These are phyloP conservation scores for Xylota sylvarum DNA, from an alignment of 2,888 invertebrate species.

Conservation along the genomic window DNA sequence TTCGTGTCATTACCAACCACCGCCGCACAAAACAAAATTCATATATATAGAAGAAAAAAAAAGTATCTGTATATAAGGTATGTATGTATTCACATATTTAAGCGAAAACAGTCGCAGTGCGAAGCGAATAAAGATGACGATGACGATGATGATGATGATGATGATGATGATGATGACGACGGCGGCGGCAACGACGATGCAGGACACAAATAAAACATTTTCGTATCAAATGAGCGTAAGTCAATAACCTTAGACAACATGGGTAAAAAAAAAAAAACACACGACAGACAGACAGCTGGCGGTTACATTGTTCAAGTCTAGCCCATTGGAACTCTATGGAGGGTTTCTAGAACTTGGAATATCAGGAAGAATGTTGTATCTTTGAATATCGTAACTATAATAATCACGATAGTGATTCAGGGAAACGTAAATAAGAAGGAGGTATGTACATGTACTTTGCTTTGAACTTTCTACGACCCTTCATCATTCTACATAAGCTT, in stretches of 20 bases:
- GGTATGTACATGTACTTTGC: too few relatives aligned
- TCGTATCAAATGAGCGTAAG: constrained; percentile 54
- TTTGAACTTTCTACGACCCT: too few relatives aligned
- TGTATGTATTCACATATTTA: not conserved
- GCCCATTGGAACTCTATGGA: not conserved
- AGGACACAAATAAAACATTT: constrained; percentile 53
- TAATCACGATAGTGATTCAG: too few relatives aligned
- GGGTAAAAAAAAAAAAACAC: not conserved
- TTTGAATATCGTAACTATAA: too few relatives aligned
- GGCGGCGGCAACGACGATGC: constrained; percentile 6
- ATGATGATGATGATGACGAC: constrained; percentile 1
- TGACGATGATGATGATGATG: constrained; percentile 11
- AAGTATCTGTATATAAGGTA: not conserved
- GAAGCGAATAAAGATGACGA: constrained; percentile 15
- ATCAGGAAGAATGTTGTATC: not conserved
- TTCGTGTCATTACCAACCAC: constrained; percentile 39
- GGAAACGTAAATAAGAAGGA: too few relatives aligned
- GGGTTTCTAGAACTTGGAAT: not conserved
- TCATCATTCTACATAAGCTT: too few relatives aligned
- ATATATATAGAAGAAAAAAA: not conserved
- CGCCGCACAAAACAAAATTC: constrained; percentile 4
- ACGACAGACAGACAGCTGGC: constrained; percentile 40
- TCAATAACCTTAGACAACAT: constrained; percentile 63
- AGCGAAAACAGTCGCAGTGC: constrained; percentile 32
- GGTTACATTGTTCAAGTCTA: constrained; percentile 26